These are phyloP conservation scores for Scaptomyza cyrtandrae DNA, from an alignment of 2,888 invertebrate species.

Conservation along the genomic window DNA sequence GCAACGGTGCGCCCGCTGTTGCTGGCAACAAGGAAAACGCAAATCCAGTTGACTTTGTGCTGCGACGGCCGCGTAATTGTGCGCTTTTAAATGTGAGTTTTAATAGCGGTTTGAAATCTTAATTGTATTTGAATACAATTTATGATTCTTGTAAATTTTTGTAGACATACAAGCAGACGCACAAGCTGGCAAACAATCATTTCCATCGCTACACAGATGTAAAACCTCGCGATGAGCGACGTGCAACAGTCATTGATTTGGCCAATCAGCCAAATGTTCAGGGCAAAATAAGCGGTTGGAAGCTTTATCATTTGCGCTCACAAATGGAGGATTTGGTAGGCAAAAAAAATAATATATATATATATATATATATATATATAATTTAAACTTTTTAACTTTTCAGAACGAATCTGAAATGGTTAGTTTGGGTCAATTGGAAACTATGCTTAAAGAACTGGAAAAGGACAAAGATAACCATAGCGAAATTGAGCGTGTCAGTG, in stretches of 20 bases:
- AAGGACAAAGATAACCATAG: constrained; percentile 84
- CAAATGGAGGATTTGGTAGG: constrained; percentile 96
- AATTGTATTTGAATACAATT: background rate
- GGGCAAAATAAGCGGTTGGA: constrained; percentile 97
- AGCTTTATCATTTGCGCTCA: constrained; percentile 94
- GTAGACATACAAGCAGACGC: constrained; percentile 88
- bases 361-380: too few relatives aligned
- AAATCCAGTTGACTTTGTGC: constrained; percentile 83
- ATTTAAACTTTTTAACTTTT: constrained; percentile 50
- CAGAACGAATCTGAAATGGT: constrained; percentile 86
- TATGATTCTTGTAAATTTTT: background rate
- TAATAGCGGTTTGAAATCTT: background rate
- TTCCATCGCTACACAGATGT: constrained; percentile 92
- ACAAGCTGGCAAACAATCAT: constrained; percentile 91
- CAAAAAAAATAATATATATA: too few relatives aligned
- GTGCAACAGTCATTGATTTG: constrained; percentile 93
- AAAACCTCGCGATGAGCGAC: constrained; percentile 93
- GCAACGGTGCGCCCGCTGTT: constrained; percentile 55
- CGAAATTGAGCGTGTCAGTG: constrained; percentile 86
- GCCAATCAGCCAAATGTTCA: constrained; percentile 94
- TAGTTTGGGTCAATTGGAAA: constrained; percentile 83
- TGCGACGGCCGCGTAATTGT: constrained; percentile 83
- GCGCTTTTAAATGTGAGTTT: constrained; percentile 81
- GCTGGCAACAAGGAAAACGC: constrained; percentile 83
- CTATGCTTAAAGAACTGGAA: constrained; percentile 84